A percentile compares a stretch with the other conserved stretches of the same genome.
Evolutionary conservation across 2,888 invertebrate genomes (phyloP).

Genomic region (Tachystola acroxantha): DNA sequence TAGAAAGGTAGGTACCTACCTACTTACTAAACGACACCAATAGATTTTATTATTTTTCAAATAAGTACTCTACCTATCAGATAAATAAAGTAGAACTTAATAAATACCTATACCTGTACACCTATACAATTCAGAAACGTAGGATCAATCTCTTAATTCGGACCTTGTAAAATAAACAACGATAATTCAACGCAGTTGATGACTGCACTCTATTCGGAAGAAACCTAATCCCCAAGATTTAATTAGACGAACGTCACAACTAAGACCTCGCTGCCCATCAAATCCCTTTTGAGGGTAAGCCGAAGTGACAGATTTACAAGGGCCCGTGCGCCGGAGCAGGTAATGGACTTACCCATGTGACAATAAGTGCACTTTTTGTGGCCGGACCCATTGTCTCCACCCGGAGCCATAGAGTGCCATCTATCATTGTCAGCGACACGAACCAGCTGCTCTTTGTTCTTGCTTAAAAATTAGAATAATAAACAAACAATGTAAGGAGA

Average conservation of each 20-base stretch:
- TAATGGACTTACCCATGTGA: conserved; percentile 53
- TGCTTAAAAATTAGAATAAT: conserved; percentile 67
- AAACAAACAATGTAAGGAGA: conserved; percentile 43
- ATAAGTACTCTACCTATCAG: too few species aligned
- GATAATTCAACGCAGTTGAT: too few species aligned
- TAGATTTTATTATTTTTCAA: too few species aligned
- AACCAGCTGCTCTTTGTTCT: conserved; percentile 64
- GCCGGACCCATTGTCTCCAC: conserved; percentile 45
- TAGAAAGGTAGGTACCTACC: too few species aligned
- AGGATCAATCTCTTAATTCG: too few species aligned
- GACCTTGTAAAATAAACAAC: too few species aligned
- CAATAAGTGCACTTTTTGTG: conserved; percentile 54
- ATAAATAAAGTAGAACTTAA: too few species aligned
- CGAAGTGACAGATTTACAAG: conserved; percentile 58
- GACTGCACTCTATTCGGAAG: conserved; percentile 8
- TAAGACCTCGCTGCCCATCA: conserved; percentile 35
- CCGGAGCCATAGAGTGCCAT: conserved; percentile 46
- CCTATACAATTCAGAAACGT: too few species aligned
- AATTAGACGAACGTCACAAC: conserved; percentile 51
- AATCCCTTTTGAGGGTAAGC: conserved; percentile 39
- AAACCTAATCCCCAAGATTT: conserved; percentile 36
- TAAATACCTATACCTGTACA: too few species aligned
- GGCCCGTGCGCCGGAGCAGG: conserved; percentile 51
- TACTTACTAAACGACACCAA: too few species aligned
- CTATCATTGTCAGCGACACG: conserved; percentile 59